Base-by-base conservation (phyloP, 2,113 vertebrate species). In the Vidua chalybeata region DNA sequence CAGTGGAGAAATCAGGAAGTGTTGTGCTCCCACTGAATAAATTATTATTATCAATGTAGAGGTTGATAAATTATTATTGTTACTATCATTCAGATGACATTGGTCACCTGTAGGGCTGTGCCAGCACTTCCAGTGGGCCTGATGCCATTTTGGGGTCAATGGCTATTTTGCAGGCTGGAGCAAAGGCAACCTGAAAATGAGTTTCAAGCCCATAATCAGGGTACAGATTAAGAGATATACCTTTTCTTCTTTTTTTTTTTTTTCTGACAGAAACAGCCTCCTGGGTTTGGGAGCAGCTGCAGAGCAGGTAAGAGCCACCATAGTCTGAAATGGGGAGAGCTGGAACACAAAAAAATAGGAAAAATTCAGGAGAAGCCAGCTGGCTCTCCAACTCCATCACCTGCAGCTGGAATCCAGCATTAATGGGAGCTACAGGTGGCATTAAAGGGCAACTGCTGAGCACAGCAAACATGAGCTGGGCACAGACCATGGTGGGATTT, bases 401-500 rank as follows among this genome's bases (percentile, higher is more conserved):
- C 54, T 15, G 26, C 4, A 71, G 62, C 74, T 63, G 52, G 58
- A 59, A 41, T 8, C 6, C 10, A 19, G 45, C 2, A 8, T 31
- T 63, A 59, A 56, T 31, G 59, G 55, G 66, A 94, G 35, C 82
- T 54, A 51, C 62, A 62, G 7, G 4, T 46, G 12, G 45, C 55
- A 24, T 33, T 66, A 7, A 87, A 35, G 55, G 9, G 39, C 37
- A 26, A 1, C 67, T 72, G 1, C 28, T 3, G 72, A 31, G 66
- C 8, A 10, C 0, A 0, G 80, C 23, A 10, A 71, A 48, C 54
- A n/a, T 3, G 22, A 94, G 80, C 31, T 1, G 4, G 56, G 56
- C 5, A 3, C 56, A 26, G 69, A 3, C 14, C 1, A 0, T 8
- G 33, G 35, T 8, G 1, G 51, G 62, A 35, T 58, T 82, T 71